A percentile compares a stretch with the other conserved stretches of the same genome.
These are phyloP conservation scores for Lysandra coridon DNA, from an alignment of 2,888 invertebrate species.

Conservation along the genomic window DNA sequence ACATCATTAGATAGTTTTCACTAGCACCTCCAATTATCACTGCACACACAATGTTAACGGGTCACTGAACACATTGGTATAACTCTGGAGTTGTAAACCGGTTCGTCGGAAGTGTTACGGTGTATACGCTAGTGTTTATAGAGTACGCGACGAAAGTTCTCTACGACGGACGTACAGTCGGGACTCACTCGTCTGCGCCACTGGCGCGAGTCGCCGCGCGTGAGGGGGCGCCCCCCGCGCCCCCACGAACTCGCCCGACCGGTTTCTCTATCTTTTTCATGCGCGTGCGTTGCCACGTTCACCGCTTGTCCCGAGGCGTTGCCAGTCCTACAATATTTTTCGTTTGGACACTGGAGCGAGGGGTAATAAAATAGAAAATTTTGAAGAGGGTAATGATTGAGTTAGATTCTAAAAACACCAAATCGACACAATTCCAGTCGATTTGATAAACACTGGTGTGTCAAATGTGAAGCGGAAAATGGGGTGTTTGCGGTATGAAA, in stretches of 20 bases:
- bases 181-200: slow-evolving; percentile 63
- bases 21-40: slow-evolving; percentile 48
- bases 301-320: slow-evolving; percentile 59
- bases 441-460: slow-evolving; percentile 18
- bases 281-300: slow-evolving; percentile 75
- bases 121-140: slow-evolving; percentile 55
- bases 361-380: slow-evolving; percentile 71
- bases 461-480: slow-evolving; percentile 22
- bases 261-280: slow-evolving; percentile 65
- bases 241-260: slow-evolving; percentile 64
- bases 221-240: slow-evolving; percentile 57
- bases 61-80: slow-evolving; percentile 58
- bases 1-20: slow-evolving; percentile 47
- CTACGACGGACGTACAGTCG: slow-evolving; percentile 52
- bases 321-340: slow-evolving; percentile 67
- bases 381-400: slow-evolving; percentile 46
- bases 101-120: slow-evolving; percentile 64
- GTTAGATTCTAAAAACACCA: slow-evolving; percentile 38
- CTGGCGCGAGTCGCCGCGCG: slow-evolving; percentile 58
- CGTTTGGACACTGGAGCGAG: slow-evolving; percentile 75
- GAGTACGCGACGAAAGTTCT: slow-evolving; percentile 45
- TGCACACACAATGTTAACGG: slow-evolving; percentile 52
- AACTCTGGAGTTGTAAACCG: slow-evolving; percentile 66
- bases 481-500: neutral
- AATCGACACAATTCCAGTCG: slow-evolving; percentile 10